Conservation (phyloP, 2,113 vertebrate genomes). For the Acanthisitta chloris region DNA sequence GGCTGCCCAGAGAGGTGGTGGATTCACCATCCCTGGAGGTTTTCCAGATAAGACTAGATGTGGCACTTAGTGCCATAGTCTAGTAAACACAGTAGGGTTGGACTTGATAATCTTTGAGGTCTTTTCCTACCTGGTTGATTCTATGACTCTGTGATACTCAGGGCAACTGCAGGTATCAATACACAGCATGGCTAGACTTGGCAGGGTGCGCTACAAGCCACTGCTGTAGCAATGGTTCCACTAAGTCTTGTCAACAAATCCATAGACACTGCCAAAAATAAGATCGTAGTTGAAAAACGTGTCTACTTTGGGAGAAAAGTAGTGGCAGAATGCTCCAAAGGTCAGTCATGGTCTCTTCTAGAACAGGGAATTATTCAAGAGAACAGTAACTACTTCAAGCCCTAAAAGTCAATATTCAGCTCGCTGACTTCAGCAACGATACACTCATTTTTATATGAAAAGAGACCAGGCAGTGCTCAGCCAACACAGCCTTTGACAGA, state of each 20-base stretch:
- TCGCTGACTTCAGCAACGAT: background rate
- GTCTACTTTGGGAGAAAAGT: background rate
- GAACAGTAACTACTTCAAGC: background rate
- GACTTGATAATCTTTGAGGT: no score
- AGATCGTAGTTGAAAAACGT: background rate
- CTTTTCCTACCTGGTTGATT: no score
- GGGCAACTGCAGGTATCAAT: background rate
- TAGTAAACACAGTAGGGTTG: no score
- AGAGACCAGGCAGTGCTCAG: background rate
- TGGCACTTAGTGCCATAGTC: no score
- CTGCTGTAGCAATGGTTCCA: background rate
- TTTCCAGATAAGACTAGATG: no score
- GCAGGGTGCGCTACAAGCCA: background rate
- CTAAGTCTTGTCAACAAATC: background rate
- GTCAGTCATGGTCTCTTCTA: background rate
- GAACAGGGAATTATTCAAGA: background rate
- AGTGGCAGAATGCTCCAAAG: background rate
- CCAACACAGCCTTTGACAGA: background rate
- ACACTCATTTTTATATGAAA: background rate
- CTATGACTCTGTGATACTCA: no score
- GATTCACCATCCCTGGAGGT: no score
- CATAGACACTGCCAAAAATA: background rate
- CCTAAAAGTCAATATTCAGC: background rate
- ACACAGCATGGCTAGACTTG: background rate
- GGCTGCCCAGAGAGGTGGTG: no score